A percentile compares a stretch with the other conserved stretches of the same genome.
Conservation (phyloP, 2,888 invertebrate species). For the Rhorus exstirpatorius region DNA sequence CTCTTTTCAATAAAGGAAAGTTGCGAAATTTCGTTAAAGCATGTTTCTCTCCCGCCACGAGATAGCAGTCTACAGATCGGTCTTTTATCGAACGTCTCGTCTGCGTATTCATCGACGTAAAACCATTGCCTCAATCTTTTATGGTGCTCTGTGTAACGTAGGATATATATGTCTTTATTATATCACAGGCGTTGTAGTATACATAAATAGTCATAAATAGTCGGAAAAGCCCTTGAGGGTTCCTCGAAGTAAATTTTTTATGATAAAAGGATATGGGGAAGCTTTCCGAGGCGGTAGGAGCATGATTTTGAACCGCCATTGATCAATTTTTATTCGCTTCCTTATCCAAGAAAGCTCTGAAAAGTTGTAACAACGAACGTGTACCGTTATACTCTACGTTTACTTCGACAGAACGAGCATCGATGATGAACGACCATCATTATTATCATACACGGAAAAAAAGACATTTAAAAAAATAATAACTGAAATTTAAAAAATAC, state of each 20-base stretch:
- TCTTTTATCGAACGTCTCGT: neutral
- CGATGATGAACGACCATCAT: too few relatives aligned
- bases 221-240: constrained; percentile 2
- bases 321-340: neutral
- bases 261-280: constrained; percentile 6
- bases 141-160: neutral
- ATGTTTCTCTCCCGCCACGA: neutral
- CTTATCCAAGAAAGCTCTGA: neutral
- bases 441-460: too few relatives aligned
- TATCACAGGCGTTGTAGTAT: too few relatives aligned
- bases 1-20: neutral
- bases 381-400: too few relatives aligned
- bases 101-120: neutral
- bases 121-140: neutral
- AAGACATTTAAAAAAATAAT: too few relatives aligned
- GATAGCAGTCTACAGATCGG: neutral
- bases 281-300: too few relatives aligned
- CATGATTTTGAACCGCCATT: too few relatives aligned
- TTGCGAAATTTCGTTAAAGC: constrained; percentile 9
- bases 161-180: neutral
- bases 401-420: too few relatives aligned
- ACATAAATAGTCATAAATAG: neutral
- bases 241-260: constrained; percentile 6
- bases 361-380: neutral
- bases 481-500: too few relatives aligned